Percentiles rank a stretch among this genome's conserved stretches.
Evolutionary conservation across 2,797 vertebrate species (phyloP).

Genomic region (Helostoma temminkii): DNA sequence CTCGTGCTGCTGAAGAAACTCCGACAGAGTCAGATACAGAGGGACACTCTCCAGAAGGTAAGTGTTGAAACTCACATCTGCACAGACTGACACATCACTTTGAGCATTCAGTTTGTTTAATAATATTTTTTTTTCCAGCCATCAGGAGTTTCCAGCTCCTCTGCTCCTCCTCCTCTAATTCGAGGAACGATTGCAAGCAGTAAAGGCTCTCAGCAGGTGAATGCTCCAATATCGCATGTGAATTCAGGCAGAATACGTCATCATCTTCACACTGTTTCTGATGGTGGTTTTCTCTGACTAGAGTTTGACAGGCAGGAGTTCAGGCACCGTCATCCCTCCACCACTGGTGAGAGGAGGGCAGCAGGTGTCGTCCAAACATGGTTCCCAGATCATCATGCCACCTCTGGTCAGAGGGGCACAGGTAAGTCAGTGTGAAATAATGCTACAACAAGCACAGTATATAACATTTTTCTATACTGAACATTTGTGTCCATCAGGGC

Average conservation of each 20-base stretch:
- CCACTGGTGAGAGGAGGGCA: slow-evolving; percentile 94
- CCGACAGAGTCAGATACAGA: slow-evolving; percentile 94
- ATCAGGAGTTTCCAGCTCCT: slow-evolving; percentile 83
- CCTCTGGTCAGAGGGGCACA: slow-evolving; percentile 94
- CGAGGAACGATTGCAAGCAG: slow-evolving; percentile 87
- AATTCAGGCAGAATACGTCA: neutral
- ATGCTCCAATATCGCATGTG: slow-evolving; percentile 39
- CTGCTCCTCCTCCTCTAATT: slow-evolving; percentile 91
- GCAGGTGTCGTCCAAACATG: slow-evolving; percentile 88
- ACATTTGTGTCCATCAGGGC: neutral
- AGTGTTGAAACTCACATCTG: neutral
- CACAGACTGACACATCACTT: neutral
- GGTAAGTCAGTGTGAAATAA: slow-evolving; percentile 83
- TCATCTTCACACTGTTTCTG: slow-evolving; percentile 10
- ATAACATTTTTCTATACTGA: neutral
- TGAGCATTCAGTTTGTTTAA: neutral
- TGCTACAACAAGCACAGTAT: neutral
- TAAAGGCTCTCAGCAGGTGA: slow-evolving; percentile 91
- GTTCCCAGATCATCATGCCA: slow-evolving; percentile 94
- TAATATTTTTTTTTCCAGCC: slow-evolving; percentile 73
- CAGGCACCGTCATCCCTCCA: slow-evolving; percentile 91
- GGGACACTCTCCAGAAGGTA: slow-evolving; percentile 92
- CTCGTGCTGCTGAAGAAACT: slow-evolving; percentile 95
- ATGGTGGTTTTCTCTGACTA: slow-evolving; percentile 57
- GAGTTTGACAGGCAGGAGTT: slow-evolving; percentile 87